Percentiles rank a stretch among this genome's conserved stretches.
These are phyloP conservation scores for Stomatorhinus ivindoensis DNA, from an alignment of 2,113 vertebrate species.

Conservation along the genomic window DNA sequence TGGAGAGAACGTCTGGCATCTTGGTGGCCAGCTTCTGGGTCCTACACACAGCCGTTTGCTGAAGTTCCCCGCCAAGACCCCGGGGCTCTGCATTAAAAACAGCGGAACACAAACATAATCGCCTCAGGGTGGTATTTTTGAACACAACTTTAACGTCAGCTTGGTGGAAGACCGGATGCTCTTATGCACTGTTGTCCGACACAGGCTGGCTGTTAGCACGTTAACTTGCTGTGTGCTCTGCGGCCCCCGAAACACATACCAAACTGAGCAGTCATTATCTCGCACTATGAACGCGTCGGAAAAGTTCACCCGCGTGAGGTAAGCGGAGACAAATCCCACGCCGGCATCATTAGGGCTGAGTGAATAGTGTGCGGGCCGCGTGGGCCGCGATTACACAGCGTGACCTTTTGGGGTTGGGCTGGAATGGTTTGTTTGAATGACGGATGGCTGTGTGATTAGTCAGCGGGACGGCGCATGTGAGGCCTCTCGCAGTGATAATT, in stretches of 20 bases:
- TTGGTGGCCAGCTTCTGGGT: not conserved
- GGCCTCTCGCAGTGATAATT: not conserved
- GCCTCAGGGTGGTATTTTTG: not conserved
- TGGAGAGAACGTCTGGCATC: conserved; percentile 12
- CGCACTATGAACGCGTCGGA: not conserved
- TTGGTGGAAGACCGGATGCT: not conserved
- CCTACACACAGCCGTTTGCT: not conserved
- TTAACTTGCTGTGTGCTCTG: not conserved
- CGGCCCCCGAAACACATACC: not conserved
- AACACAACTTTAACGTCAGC: not conserved
- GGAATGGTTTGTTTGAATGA: conserved; percentile 16
- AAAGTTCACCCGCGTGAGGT: not conserved
- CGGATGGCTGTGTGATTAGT: conserved; percentile 17
- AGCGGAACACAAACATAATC: not conserved
- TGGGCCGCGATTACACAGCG: not conserved
- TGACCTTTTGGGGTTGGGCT: conserved; percentile 14
- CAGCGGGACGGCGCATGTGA: not conserved
- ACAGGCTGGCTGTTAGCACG: not conserved
- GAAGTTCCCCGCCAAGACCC: not conserved
- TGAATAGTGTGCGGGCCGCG: not conserved
- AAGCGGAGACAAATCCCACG: conserved; percentile 4
- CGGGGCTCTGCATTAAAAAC: not conserved
- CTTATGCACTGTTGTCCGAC: not conserved
- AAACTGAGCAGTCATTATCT: not conserved
- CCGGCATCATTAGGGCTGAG: not conserved